A percentile compares a stretch with the other conserved stretches of the same genome.
phyloP scores from a whole-genome alignment of 2,888 invertebrate species.

The Erynnis tages region DNA sequence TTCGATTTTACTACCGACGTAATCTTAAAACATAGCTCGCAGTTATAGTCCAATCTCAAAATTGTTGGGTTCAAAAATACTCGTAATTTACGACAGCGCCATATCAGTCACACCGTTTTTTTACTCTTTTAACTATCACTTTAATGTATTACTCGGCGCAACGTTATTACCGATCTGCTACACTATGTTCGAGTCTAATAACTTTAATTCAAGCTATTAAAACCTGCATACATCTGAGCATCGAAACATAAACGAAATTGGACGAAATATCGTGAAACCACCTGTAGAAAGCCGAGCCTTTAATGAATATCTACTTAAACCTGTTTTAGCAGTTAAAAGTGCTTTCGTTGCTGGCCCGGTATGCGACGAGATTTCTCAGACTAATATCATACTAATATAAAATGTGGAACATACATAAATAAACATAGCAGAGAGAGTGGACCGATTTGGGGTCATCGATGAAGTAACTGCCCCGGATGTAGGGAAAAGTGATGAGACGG shows the following conservation, averaged over 20 bases:
- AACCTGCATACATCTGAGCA: constrained; percentile 33
- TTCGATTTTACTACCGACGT: constrained; percentile 8
- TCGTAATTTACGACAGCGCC: too few species aligned
- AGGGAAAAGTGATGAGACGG: constrained; percentile 17
- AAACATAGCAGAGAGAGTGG: constrained; percentile 52
- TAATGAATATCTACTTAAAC: constrained; percentile 54
- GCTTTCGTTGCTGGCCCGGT: constrained; percentile 37
- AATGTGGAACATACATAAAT: constrained; percentile 56
- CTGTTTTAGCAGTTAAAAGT: constrained; percentile 48
- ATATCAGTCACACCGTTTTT: too few species aligned
- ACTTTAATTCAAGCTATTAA: background rate
- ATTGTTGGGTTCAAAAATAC: too few species aligned
- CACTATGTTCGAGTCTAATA: background rate
- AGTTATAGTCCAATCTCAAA: too few species aligned
- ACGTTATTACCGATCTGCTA: constrained; percentile 1
- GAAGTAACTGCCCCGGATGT: constrained; percentile 22
- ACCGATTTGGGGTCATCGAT: background rate
- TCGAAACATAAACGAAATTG: constrained; percentile 43
- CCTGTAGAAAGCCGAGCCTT: constrained; percentile 61
- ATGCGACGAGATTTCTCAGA: constrained; percentile 44
- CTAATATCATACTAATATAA: constrained; percentile 49
- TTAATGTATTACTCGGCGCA: too few species aligned
- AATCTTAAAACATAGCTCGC: too few species aligned
- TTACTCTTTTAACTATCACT: too few species aligned
- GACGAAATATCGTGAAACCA: constrained; percentile 54